Evolutionary conservation across 35 echinoderm and acorn worm genomes (phyloP), one percentile per base, ranked within the genome.

Genomic region (Heliocidaris tuberculata): DNA sequence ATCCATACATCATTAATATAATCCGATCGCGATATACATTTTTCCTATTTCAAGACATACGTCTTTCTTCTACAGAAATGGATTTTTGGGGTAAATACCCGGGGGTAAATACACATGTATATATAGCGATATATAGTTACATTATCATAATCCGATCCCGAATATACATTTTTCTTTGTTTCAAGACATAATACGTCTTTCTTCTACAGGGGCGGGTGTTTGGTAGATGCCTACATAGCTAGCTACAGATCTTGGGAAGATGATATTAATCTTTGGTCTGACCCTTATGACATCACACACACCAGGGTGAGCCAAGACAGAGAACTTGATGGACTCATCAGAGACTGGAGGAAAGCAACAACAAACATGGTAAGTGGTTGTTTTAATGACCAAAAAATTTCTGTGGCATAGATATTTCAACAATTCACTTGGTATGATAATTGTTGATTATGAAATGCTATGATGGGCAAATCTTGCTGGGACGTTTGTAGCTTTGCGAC

Each of bases 261-360:
- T 31, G 91, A 93, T 12, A 31, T 93, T 31, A 93, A 93, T 42
- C 50, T 93, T 13, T 93, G 91, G 91, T 52, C 48, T 9, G 91
- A 93, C 91, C 91, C 91, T 4, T 93, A 93, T 59, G 91, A 93
- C 91, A 42, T 93, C 91, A 93, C 91, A 50, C 91, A 93, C 91
- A 93, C 91, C 47, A 93, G 29, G 29, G 16, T 30, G 6, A 48
- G 50, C 24, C 48, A 93, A 30, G 91, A 93, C 91, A 93, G 21
- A 48, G 91, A 93, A 31, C 91, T 93, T n/a, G 49, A 93, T 59
- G 29, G 29, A 31, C 91, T 93, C 91, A 93, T 93, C 91, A 35
- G n/a, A 48, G 48, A 93, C 8, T 93, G 91, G 91, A 12, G 91
- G 27, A 93, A 49, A 50, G 29, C 91, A 31, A 48, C 47, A 6